A percentile compares a stretch with the other conserved stretches of the same genome.
Evolutionary conservation across 1,140 invertebrate species (phyloP).

Genomic region (Ctenoplectra terminalis): DNA sequence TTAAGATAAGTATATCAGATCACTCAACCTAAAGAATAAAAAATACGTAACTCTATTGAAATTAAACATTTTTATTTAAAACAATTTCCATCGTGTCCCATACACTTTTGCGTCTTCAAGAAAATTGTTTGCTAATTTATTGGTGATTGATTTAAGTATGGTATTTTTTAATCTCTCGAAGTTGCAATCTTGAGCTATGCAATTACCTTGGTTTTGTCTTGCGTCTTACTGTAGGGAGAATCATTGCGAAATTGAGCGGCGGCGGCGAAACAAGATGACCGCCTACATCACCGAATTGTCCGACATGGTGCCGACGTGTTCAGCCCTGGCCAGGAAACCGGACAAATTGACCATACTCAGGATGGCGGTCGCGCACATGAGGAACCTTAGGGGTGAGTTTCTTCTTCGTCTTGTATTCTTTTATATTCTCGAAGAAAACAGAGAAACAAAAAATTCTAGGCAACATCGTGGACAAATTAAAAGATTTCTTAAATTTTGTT

Average conservation of each 20-base stretch:
- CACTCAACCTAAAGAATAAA: too few relatives aligned
- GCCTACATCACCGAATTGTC: conserved; percentile 99
- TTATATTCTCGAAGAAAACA: neutral
- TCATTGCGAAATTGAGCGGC: conserved; percentile 99
- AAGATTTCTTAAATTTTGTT: too few relatives aligned
- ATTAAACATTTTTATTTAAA: too few relatives aligned
- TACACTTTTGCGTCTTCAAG: too few relatives aligned
- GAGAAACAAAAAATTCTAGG: neutral
- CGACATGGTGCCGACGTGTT: conserved; percentile 99
- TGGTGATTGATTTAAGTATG: too few relatives aligned
- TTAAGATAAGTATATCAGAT: too few relatives aligned
- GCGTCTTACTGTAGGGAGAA: conserved; percentile 93
- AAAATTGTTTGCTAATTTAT: too few relatives aligned
- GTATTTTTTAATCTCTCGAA: too few relatives aligned
- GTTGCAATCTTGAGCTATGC: conserved; percentile 72
- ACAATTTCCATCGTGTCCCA: too few relatives aligned
- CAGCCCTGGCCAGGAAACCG: conserved; percentile 97
- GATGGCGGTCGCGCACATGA: conserved; percentile 99
- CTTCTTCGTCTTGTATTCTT: neutral
- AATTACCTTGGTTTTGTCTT: conserved; percentile 84
- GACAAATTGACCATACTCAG: conserved; percentile 99
- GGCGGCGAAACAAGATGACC: conserved; percentile 99
- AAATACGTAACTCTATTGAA: too few relatives aligned
- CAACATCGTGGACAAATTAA: neutral
- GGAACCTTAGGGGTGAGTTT: conserved; percentile 93